Conservation (phyloP, 2,113 vertebrate genomes). For the Phainopepla nitens region DNA sequence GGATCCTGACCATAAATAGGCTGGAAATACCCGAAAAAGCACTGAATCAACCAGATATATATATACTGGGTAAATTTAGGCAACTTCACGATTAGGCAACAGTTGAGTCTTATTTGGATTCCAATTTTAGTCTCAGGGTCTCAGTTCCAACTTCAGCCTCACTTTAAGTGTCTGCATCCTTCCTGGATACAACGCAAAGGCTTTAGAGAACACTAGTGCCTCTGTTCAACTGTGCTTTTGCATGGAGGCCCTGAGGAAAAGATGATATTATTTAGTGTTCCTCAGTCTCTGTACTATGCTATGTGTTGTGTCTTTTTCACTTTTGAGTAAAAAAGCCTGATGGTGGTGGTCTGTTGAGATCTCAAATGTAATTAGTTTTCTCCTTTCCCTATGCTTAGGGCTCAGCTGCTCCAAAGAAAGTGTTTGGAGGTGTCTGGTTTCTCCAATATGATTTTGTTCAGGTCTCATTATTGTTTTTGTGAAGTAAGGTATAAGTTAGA, state of each 20-base stretch:
- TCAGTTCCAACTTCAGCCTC: not conserved
- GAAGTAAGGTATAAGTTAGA: not conserved
- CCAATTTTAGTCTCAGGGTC: not conserved
- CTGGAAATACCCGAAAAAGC: not conserved
- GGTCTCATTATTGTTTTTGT: slow-evolving; percentile 2
- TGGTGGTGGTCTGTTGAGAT: slow-evolving; percentile 16
- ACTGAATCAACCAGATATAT: not conserved
- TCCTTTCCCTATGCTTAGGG: not conserved
- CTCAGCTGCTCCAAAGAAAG: not conserved
- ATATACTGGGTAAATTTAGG: not conserved
- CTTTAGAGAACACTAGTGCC: not conserved
- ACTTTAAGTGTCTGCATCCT: not conserved
- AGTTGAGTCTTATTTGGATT: not conserved
- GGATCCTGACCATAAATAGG: not conserved
- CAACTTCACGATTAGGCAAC: not conserved
- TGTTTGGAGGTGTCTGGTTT: not conserved
- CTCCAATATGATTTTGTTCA: not conserved
- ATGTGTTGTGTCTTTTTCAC: not conserved
- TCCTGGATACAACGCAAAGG: not conserved
- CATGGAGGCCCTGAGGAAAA: not conserved
- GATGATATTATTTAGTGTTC: not conserved
- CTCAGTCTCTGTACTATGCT: not conserved
- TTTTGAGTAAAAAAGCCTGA: slow-evolving; percentile 4
- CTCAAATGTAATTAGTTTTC: slow-evolving; percentile 25
- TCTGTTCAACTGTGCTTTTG: not conserved